Conservation (phyloP, 2,797 vertebrate genomes). For the Mastacembelus armatus region DNA sequence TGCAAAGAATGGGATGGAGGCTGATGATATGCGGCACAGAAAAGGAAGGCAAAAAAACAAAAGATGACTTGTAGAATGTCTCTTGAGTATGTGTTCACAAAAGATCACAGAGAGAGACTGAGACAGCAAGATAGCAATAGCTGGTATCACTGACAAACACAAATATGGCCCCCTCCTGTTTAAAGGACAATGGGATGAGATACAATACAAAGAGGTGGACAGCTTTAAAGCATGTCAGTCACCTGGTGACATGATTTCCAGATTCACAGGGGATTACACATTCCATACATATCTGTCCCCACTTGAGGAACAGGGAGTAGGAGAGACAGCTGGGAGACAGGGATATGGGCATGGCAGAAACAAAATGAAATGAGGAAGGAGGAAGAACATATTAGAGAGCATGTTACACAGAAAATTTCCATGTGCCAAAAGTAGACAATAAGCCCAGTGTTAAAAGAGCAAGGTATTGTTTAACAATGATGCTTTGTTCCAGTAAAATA, state of each 20-base stretch:
- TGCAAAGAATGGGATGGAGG: constrained; percentile 86
- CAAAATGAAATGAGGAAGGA: constrained; percentile 53
- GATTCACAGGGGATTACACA: constrained; percentile 65
- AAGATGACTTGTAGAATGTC: constrained; percentile 63
- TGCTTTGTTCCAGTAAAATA: constrained; percentile 15
- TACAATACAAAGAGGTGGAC: constrained; percentile 38
- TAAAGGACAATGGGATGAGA: constrained; percentile 22
- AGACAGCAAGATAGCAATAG: constrained; percentile 34
- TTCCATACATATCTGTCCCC: constrained; percentile 74
- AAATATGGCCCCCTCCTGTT: constrained; percentile 41
- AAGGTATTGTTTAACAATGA: constrained; percentile 29
- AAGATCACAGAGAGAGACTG: constrained; percentile 25
- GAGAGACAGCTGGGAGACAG: constrained; percentile 26
- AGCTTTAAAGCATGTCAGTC: constrained; percentile 57
- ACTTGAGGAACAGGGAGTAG: constrained; percentile 40
- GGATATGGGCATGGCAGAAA: constrained; percentile 30
- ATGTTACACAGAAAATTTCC: constrained; percentile 22
- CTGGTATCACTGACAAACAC: constrained; percentile 12
- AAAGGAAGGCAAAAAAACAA: constrained; percentile 44
- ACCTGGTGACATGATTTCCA: constrained; percentile 61
- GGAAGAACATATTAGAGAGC: constrained; percentile 36
- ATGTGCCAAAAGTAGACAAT: constrained; percentile 33
- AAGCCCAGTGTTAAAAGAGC: constrained; percentile 4
- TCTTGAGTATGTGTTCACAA: constrained; percentile 41
- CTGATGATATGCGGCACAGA: constrained; percentile 65